Percentiles rank a stretch among this genome's conserved stretches.
Conservation (phyloP, 2,113 vertebrate genomes). For the Sinocyclocheilus grahami region DNA sequence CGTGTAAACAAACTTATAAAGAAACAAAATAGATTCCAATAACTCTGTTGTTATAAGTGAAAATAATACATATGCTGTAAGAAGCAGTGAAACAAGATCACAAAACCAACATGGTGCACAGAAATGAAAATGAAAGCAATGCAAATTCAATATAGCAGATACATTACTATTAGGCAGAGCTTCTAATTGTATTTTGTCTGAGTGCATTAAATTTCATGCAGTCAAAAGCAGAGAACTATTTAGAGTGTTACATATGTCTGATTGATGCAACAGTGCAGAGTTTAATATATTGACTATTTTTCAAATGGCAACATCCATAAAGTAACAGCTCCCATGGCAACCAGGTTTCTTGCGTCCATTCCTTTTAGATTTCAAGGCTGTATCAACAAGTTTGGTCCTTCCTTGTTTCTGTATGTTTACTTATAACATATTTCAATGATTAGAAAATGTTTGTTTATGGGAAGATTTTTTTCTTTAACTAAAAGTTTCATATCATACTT, state of each 20-base stretch:
- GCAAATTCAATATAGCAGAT: not conserved
- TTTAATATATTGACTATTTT: not conserved
- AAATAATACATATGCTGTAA: not conserved
- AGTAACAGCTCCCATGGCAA: slow-evolving; percentile 21
- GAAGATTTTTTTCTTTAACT: not conserved
- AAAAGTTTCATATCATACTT: not conserved
- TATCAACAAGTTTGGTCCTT: not conserved
- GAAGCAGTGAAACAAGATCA: not conserved
- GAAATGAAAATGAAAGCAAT: slow-evolving; percentile 14
- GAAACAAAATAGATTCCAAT: not conserved
- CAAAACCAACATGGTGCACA: not conserved
- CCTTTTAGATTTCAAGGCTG: slow-evolving; percentile 2
- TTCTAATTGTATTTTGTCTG: not conserved
- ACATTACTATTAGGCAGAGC: not conserved
- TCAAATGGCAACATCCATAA: not conserved
- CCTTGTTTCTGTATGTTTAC: not conserved
- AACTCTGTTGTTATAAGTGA: not conserved
- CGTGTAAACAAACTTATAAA: not conserved
- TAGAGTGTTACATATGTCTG: not conserved
- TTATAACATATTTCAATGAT: not conserved
- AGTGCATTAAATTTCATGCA: not conserved
- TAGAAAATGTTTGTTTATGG: not conserved
- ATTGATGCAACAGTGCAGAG: not conserved
- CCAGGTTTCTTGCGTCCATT: not conserved
- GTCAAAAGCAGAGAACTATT: not conserved